Percentiles rank a stretch among this genome's conserved stretches.
phyloP scores from a whole-genome alignment of 2,888 invertebrate species.

The Empis livida region DNA sequence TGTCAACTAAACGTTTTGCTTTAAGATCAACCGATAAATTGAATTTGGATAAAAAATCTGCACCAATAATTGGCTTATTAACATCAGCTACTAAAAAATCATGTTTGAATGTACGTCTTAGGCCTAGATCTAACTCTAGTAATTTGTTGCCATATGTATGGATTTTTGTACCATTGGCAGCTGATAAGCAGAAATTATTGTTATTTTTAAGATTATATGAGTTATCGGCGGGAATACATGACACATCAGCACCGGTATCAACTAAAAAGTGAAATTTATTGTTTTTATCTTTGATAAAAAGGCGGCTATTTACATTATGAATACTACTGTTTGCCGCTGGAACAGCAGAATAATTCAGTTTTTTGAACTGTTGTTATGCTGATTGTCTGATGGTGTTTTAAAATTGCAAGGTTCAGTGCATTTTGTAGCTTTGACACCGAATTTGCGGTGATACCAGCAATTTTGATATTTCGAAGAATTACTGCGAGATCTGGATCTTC shows the following conservation, averaged over 20 bases:
- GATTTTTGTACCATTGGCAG: conserved; percentile 1
- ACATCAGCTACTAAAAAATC: not conserved
- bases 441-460: not conserved
- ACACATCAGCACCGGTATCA: conserved; percentile 2
- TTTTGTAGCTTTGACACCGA: not conserved
- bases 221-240: not conserved
- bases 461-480: too few species aligned
- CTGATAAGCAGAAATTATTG: not conserved
- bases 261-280: conserved; percentile 1
- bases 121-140: conserved; percentile 1
- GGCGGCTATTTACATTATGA: not conserved
- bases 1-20: not conserved
- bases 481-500: not conserved
- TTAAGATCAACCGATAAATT: not conserved
- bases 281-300: conserved; percentile 4
- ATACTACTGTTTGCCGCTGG: conserved; percentile 5
- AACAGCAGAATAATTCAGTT: conserved; percentile 3
- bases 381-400: too few species aligned
- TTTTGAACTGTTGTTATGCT: not conserved
- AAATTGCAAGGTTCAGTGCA: not conserved
- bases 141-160: conserved; percentile 1
- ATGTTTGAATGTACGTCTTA: conserved; percentile 3
- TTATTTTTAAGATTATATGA: not conserved
- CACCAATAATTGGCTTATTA: too few species aligned
- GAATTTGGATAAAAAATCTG: conserved; percentile 1